Conservation (phyloP, 2,113 vertebrate species). For the Acanthisitta chloris region DNA sequence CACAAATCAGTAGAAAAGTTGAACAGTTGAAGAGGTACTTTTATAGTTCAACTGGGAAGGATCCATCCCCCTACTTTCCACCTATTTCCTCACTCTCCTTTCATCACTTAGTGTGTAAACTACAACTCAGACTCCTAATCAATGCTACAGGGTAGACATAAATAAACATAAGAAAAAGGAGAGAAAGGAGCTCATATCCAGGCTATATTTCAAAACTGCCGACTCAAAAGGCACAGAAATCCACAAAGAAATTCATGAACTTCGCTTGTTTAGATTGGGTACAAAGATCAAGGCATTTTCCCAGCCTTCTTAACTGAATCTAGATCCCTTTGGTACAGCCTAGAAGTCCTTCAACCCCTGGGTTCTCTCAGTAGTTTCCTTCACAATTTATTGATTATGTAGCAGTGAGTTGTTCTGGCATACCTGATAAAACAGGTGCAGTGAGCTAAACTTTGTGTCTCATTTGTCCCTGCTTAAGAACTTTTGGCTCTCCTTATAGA, state of each 20-base stretch:
- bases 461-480: neutral
- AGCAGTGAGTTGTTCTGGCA: neutral
- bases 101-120: neutral
- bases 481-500: neutral
- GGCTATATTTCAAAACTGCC: no score
- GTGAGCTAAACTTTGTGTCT: neutral
- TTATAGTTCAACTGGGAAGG: neutral
- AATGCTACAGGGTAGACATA: neutral
- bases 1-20: neutral
- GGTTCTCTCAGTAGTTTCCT: neutral
- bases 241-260: neutral
- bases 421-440: neutral
- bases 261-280: fast-evolving
- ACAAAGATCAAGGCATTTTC: neutral
- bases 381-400: neutral
- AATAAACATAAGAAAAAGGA: neutral
- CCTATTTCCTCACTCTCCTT: neutral
- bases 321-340: fast-evolving
- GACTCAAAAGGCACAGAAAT: neutral
- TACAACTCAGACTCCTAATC: neutral
- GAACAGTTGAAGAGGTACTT: neutral
- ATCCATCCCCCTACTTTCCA: fast-evolving
- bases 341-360: fast-evolving
- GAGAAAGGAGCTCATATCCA: fast-evolving
- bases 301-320: neutral